A percentile compares a stretch with the other conserved stretches of the same genome.
These are phyloP conservation scores for Rhinogobio ventralis DNA, from an alignment of 2,797 vertebrate species.

Conservation along the genomic window DNA sequence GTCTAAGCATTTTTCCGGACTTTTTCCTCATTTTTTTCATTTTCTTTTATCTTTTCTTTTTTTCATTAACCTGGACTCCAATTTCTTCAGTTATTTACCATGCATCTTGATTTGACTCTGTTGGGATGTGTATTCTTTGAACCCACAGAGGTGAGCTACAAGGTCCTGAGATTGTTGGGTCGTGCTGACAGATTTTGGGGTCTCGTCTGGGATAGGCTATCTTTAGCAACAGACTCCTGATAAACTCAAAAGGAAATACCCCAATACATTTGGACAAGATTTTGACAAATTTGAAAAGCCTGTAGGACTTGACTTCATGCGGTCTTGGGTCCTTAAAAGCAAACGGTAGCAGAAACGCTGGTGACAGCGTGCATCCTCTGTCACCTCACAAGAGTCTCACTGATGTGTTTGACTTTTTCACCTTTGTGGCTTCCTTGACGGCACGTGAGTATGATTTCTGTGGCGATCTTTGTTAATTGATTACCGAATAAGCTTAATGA, in stretches of 20 bases:
- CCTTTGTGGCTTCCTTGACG: slow-evolving; percentile 11
- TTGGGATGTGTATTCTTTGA: slow-evolving; percentile 2
- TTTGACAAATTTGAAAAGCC: background rate
- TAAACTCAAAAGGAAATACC: background rate
- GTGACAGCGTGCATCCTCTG: background rate
- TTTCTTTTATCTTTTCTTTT: background rate
- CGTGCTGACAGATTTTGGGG: slow-evolving; percentile 31
- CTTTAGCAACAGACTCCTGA: background rate
- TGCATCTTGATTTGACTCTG: slow-evolving; percentile 23
- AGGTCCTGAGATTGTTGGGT: background rate
- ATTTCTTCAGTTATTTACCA: slow-evolving; percentile 15
- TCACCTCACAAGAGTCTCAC: background rate
- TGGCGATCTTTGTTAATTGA: background rate
- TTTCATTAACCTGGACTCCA: background rate
- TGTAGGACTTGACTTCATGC: background rate
- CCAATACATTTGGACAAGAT: background rate
- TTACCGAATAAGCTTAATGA: slow-evolving; percentile 10
- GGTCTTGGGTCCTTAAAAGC: background rate
- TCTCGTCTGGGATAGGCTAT: slow-evolving; percentile 9
- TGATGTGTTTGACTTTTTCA: slow-evolving; percentile 11
- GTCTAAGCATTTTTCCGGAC: background rate
- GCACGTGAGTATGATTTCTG: slow-evolving; percentile 18
- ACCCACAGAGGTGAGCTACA: slow-evolving; percentile 48
- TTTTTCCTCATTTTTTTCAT: background rate
- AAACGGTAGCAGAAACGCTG: background rate